Conservation (phyloP, 2,797 vertebrate species). For the Buceros bicornis region DNA sequence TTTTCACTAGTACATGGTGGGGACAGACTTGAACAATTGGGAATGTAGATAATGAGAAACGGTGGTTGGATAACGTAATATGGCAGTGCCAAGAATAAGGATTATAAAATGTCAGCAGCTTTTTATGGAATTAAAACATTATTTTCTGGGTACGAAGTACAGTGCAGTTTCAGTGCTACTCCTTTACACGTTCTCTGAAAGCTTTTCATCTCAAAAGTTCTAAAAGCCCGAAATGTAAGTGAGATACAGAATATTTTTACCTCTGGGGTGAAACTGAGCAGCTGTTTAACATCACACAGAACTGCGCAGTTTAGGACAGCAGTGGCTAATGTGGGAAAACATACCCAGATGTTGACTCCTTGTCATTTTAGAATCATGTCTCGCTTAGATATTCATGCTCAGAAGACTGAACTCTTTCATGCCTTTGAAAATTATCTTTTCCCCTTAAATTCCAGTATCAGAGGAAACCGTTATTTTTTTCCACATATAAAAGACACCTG, state of each 20-base stretch:
- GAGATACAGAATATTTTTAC: conserved; percentile 20
- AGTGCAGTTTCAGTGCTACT: background rate
- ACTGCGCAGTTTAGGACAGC: conserved; percentile 42
- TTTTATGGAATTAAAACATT: conserved; percentile 45
- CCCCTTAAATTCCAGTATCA: conserved; percentile 1
- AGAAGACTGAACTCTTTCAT: conserved; percentile 36
- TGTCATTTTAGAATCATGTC: conserved; percentile 58
- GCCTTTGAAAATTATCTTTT: conserved; percentile 53
- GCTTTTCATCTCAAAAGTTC: conserved; percentile 3
- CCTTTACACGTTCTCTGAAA: background rate
- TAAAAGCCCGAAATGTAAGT: background rate
- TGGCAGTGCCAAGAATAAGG: background rate
- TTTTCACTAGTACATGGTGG: background rate
- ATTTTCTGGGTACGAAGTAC: background rate
- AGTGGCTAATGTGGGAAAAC: conserved; percentile 65
- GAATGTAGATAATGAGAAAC: conserved; percentile 33
- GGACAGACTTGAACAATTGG: conserved; percentile 6
- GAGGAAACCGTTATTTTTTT: background rate
- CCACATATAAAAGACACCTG: background rate
- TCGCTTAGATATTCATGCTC: conserved; percentile 58
- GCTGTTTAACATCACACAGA: conserved; percentile 53
- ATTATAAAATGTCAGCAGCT: conserved; percentile 24
- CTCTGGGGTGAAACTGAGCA: conserved; percentile 41
- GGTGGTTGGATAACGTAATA: background rate
- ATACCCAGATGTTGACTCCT: conserved; percentile 71